Evolutionary conservation across 2,113 vertebrate species (phyloP).

Genomic region (cat (Felis catus)): F.catus_Fca126_mat1.0 CM031414.1:65086501-65087000

Average conservation of each 20-base stretch:
- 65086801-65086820: background rate
- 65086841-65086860: background rate
- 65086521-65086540: background rate
- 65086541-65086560: background rate
- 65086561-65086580: background rate
- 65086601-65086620: background rate
- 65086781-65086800: background rate
- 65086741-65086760: background rate
- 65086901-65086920: background rate
- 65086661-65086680: background rate
- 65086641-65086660: background rate
- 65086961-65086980: background rate
- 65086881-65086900: background rate
- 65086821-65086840: background rate
- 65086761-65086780: background rate
- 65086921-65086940: background rate
- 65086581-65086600: constrained; percentile 12
- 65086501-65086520: background rate
- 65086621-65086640: background rate
- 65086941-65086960: background rate
- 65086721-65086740: background rate
- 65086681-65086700: background rate
- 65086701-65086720: background rate
- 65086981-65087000: background rate
- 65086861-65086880: background rate